Base-by-base conservation (phyloP, 2,888 invertebrate genomes). In the Craniophora ligustri region DNA sequence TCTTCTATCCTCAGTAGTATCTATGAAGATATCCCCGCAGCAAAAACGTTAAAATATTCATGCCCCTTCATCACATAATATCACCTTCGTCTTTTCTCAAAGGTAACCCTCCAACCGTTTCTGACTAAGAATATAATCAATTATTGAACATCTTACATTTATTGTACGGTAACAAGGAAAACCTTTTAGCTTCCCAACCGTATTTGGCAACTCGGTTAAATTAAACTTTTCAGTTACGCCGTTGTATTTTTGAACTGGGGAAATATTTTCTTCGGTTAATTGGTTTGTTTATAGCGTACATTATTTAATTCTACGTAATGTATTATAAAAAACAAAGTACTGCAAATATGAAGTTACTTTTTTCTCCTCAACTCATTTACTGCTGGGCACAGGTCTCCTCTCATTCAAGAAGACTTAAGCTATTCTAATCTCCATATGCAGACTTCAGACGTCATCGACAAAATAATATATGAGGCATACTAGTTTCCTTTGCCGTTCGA, bases 81-180 rank as follows among this genome's bases (percentile, higher is more conserved):
- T 39, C 23, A 31, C 15, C 16, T 11, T 11, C 2, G 13, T 10
- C 10, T 38, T 62, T 38, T 6, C 8, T 62, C 28, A 54, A 62
- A 62, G 28, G 18, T 7, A 26, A n/a, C 6, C 8, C 2, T 11
- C 7, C 19, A n/a, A 19, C 5, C 16, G 2, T 6, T 8, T 14
- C 38, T 42, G 21, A 23, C 23, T 14, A 3, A 26, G 48, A 47
- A 48, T 32, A 67, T 42, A 51, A 67, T 69, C 34, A 46, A 57
- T 56, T 63, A 51, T 48, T 63, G 39, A 56, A 48, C 57, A 48
- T 47, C 46, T 44, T 7, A 56, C 15, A 45, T 64, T 62, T 48
- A 45, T 64, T 64, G 58, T 41, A 35, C 42, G 14, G 14, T 46
- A 46, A 66, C 69, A 48, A 34, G 42, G 30, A 14, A 66, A 66